phyloP scores from a whole-genome alignment of 2,888 invertebrate genomes.

The Nymphalis urticae region DNA sequence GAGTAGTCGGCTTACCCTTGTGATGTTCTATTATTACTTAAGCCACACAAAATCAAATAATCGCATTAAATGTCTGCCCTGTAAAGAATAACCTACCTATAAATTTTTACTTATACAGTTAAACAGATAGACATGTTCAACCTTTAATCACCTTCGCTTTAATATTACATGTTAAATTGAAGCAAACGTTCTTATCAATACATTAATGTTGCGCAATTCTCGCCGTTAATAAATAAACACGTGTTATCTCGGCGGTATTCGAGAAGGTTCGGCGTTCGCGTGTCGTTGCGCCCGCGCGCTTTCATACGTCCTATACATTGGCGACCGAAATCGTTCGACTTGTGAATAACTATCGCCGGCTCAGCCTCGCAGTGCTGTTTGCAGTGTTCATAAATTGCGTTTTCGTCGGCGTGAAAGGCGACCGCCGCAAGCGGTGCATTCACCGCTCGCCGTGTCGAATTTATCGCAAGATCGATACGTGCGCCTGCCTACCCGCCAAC shows the following conservation, averaged over 20 bases:
- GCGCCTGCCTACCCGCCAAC: constrained; percentile 51
- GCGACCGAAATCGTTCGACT: constrained; percentile 8
- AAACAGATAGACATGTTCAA: constrained; percentile 10
- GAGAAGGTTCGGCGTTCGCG: constrained; percentile 68
- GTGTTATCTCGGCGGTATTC: constrained; percentile 67
- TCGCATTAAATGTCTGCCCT: neutral
- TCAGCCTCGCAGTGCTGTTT: constrained; percentile 15
- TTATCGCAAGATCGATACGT: constrained; percentile 75
- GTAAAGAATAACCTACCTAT: neutral
- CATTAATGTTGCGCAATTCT: constrained; percentile 63
- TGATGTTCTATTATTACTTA: constrained; percentile 12
- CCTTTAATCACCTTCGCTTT: constrained; percentile 38
- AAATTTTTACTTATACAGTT: too few relatives aligned
- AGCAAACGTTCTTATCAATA: constrained; percentile 43
- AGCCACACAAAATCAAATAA: neutral
- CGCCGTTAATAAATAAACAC: constrained; percentile 61
- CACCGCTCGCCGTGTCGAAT: constrained; percentile 74
- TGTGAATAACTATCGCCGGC: constrained; percentile 21
- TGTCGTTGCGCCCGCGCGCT: constrained; percentile 56
- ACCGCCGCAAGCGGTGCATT: constrained; percentile 67
- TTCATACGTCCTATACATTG: constrained; percentile 22
- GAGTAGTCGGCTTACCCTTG: constrained; percentile 17
- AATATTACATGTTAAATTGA: constrained; percentile 23
- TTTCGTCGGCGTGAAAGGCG: constrained; percentile 71
- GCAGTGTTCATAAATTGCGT: constrained; percentile 60